Evolutionary conservation across 2,113 vertebrate genomes (phyloP).

Genomic region (Calyptommatus sinebrachiatus): DNA sequence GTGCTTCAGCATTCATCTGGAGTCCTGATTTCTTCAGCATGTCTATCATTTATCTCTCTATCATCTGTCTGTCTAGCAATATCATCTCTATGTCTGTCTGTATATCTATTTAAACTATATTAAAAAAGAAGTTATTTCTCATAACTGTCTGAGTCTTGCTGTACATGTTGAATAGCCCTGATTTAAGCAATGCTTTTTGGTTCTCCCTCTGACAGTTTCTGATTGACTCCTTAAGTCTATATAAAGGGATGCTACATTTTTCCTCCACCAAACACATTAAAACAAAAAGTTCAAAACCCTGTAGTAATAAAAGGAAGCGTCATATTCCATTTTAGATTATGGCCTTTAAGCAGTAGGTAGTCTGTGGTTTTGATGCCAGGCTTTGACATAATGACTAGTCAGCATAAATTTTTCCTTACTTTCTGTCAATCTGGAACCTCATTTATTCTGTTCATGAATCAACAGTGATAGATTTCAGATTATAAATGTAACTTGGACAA

Average conservation of each 20-base stretch:
- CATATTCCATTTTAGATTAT: neutral
- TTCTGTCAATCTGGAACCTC: conserved; percentile 5
- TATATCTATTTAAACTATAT: too few species aligned
- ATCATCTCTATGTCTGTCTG: too few species aligned
- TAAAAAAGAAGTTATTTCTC: neutral
- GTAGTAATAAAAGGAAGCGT: neutral
- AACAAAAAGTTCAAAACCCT: neutral
- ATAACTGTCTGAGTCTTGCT: neutral
- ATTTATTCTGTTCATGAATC: conserved; percentile 15
- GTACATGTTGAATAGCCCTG: neutral
- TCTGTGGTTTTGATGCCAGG: conserved; percentile 33
- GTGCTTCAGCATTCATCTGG: too few species aligned
- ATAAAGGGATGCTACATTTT: conserved; percentile 2
- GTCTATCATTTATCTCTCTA: too few species aligned
- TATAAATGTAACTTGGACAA: conserved; percentile 22
- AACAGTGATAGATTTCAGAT: conserved; percentile 42
- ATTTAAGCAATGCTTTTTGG: neutral
- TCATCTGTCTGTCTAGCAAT: too few species aligned
- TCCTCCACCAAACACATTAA: conserved; percentile 25
- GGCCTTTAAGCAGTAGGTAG: neutral
- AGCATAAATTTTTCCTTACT: conserved; percentile 36
- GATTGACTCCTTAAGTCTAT: conserved; percentile 6
- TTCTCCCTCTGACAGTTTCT: neutral
- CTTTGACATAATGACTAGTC: conserved; percentile 27
- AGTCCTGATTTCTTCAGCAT: too few species aligned